A percentile compares a stretch with the other conserved stretches of the same genome.
Conservation (phyloP, 2,113 vertebrate genomes). For the Cottus gobio region DNA sequence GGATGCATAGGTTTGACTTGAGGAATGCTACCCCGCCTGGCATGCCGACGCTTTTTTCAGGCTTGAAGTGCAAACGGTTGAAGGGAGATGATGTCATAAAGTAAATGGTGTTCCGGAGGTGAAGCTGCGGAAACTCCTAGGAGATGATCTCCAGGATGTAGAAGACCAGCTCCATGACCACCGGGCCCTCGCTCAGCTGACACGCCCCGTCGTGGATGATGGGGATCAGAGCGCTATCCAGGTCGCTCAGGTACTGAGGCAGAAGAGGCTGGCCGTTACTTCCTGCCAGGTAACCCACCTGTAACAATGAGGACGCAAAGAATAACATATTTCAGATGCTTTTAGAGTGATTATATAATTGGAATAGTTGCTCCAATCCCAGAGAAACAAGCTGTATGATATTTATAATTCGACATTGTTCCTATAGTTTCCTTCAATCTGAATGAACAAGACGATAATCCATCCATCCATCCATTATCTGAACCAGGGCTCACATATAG, state of each 20-base stretch:
- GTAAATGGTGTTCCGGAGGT: not conserved
- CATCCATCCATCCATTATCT: not conserved
- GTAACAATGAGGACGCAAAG: constrained; percentile 21
- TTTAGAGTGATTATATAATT: not conserved
- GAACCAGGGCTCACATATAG: no score
- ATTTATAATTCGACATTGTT: not conserved
- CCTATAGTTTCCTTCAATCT: not conserved
- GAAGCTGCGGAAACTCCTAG: constrained; percentile 65
- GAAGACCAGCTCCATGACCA: constrained; percentile 98
- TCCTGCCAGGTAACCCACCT: constrained; percentile 98
- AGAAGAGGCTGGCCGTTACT: constrained; percentile 96
- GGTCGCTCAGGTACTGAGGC: constrained; percentile 95
- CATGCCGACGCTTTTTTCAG: constrained; percentile 66
- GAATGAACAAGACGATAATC: not conserved
- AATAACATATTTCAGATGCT: not conserved
- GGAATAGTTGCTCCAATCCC: not conserved
- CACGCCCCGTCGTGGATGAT: constrained; percentile 97
- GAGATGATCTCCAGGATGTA: constrained; percentile 99
- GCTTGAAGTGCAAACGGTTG: constrained; percentile 92
- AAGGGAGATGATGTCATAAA: constrained; percentile 38
- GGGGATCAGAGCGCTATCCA: constrained; percentile 97
- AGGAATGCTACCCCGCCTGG: constrained; percentile 78
- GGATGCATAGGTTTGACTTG: constrained; percentile 93
- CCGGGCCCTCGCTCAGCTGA: constrained; percentile 94
- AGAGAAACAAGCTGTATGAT: not conserved